Evolutionary conservation across 2,797 vertebrate genomes (phyloP).

Genomic region (Thunnus albacares): DNA sequence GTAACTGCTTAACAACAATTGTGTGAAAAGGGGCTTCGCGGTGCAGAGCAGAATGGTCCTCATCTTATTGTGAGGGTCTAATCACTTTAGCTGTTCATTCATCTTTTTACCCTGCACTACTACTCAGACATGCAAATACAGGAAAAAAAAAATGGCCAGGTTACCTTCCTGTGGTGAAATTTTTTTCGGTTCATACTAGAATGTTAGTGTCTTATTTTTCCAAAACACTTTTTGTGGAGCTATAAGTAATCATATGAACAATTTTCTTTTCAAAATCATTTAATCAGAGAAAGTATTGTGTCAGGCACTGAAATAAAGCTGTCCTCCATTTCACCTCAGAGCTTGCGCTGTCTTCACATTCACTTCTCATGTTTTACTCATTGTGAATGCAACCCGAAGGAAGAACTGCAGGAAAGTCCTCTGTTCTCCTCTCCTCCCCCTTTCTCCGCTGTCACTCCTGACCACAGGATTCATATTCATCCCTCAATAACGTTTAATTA

Average conservation of each 20-base stretch:
- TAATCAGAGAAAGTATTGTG: conserved; percentile 38
- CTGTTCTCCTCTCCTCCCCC: conserved; percentile 54
- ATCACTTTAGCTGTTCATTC: conserved; percentile 38
- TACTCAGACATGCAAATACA: neutral
- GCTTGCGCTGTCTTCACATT: conserved; percentile 37
- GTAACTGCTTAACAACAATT: conserved; percentile 30
- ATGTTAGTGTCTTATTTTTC: conserved; percentile 3
- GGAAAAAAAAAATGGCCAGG: neutral
- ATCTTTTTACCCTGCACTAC: conserved; percentile 1
- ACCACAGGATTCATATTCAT: conserved; percentile 96
- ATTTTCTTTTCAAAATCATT: conserved; percentile 34
- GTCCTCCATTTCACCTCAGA: conserved; percentile 69
- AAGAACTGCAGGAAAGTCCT: conserved; percentile 64
- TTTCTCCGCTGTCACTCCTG: conserved; percentile 78
- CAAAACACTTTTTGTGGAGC: neutral
- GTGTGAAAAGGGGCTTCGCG: conserved; percentile 24
- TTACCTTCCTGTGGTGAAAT: neutral
- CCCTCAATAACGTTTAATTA: conserved; percentile 97
- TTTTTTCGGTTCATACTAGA: neutral
- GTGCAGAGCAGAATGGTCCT: conserved; percentile 21
- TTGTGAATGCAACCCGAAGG: conserved; percentile 41
- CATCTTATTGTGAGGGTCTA: conserved; percentile 10
- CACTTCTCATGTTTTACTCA: conserved; percentile 45
- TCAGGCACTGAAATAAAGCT: conserved; percentile 35
- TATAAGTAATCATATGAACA: conserved; percentile 46